These are phyloP conservation scores for Eristalis intricaria DNA, from an alignment of 2,888 invertebrate species.

Conservation along the genomic window DNA sequence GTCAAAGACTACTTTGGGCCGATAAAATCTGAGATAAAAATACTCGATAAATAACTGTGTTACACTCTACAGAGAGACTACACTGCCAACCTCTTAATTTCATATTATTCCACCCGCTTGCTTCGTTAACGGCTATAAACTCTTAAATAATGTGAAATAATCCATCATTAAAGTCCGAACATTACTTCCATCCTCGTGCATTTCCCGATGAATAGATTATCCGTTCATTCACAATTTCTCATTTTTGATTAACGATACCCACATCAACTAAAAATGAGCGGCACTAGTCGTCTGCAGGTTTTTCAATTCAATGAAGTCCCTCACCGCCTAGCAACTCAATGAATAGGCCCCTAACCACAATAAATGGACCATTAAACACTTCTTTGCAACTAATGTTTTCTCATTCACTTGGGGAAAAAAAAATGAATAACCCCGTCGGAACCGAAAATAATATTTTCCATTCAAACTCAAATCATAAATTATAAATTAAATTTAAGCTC, in stretches of 20 bases:
- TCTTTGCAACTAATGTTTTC: neutral
- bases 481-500: conserved; percentile 21
- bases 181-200: neutral
- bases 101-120: neutral
- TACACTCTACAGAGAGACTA: too few relatives aligned
- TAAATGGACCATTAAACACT: neutral
- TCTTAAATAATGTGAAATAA: neutral
- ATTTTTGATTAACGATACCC: neutral
- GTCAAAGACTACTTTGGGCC: too few relatives aligned
- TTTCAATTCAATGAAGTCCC: neutral
- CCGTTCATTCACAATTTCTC: neutral
- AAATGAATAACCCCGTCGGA: neutral
- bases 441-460: neutral
- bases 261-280: neutral
- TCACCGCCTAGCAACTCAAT: neutral
- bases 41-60: too few relatives aligned
- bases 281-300: neutral
- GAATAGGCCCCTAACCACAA: neutral
- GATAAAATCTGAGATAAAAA: too few relatives aligned
- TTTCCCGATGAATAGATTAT: neutral
- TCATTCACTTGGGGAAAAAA: neutral
- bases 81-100: neutral
- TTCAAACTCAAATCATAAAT: conserved; percentile 11
- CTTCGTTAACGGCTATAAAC: neutral
- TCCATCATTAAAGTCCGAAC: conserved; percentile 2